Percentiles rank a stretch among this genome's conserved stretches.
Conservation (phyloP, 2,888 invertebrate genomes). For the Drosophila bunnanda region DNA sequence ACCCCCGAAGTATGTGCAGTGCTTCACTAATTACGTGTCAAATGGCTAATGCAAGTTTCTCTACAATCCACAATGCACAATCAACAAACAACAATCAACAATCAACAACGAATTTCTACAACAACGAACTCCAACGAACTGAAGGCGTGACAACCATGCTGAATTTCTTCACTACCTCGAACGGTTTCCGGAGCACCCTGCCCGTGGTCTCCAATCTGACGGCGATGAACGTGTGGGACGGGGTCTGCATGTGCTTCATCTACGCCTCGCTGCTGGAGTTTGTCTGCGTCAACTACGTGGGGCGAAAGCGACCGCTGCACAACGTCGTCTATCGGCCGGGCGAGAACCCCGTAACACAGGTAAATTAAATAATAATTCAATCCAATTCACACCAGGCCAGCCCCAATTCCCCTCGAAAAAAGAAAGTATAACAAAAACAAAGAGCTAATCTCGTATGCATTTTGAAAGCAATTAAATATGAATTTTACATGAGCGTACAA, state of each 20-base stretch:
- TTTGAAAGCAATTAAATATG: conserved; percentile 57
- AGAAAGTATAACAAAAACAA: conserved; percentile 11
- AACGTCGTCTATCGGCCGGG: conserved; percentile 95
- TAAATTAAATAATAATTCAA: conserved; percentile 84
- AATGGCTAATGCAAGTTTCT: conserved; percentile 58
- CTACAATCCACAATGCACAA: conserved; percentile 17
- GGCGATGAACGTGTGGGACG: conserved; percentile 99
- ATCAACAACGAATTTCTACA: not conserved
- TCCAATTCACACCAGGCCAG: conserved; percentile 38
- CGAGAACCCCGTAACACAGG: conserved; percentile 96
- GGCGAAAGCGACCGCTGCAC: conserved; percentile 94
- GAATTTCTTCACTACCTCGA: conserved; percentile 98
- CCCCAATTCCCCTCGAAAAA: conserved; percentile 10
- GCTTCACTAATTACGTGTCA: conserved; percentile 43
- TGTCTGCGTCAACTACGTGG: conserved; percentile 97
- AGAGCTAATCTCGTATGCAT: conserved; percentile 45
- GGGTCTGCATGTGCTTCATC: conserved; percentile 98
- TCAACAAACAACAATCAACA: conserved; percentile 5
- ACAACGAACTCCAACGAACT: conserved; percentile 8
- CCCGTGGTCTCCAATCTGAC: conserved; percentile 97
- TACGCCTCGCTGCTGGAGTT: conserved; percentile 97
- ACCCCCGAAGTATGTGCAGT: conserved; percentile 40
- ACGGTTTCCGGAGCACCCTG: conserved; percentile 95
- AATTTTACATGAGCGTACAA: conserved; percentile 55
- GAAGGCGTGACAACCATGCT: conserved; percentile 98